Conservation (phyloP, 30 jellyfish, hydroid and myxozoan species). For the Turritopsis dohrnii region DNA sequence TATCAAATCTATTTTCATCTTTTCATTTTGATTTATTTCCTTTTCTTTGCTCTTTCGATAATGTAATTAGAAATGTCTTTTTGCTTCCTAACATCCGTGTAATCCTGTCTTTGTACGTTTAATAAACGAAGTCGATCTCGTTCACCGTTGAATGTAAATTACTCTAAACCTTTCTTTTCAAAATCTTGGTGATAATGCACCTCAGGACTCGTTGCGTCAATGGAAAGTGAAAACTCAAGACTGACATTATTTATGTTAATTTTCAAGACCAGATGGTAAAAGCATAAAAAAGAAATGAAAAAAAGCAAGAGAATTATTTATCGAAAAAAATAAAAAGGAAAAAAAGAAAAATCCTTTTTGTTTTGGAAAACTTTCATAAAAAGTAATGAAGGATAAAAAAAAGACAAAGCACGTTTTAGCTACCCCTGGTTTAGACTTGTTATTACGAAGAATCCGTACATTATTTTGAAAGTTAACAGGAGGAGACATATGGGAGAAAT, state of each 20-base stretch:
- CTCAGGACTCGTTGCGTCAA: background rate
- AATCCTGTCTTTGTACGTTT: background rate
- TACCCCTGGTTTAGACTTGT: background rate
- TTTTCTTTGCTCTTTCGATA: background rate
- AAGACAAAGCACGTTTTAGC: background rate
- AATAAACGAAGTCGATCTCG: background rate
- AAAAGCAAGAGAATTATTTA: background rate
- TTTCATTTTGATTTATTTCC: background rate
- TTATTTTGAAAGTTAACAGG: background rate
- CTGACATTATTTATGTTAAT: background rate
- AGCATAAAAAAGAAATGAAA: background rate
- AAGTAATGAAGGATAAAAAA: slow-evolving; percentile 6
- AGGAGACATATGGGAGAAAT: background rate
- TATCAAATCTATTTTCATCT: background rate
- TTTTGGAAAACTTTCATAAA: background rate
- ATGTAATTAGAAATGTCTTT: background rate
- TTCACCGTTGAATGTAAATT: background rate
- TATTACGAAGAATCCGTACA: background rate
- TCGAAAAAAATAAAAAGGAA: background rate
- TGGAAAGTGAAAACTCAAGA: background rate
- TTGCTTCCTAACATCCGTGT: background rate
- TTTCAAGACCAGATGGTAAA: slow-evolving; percentile 15
- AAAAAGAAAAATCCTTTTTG: background rate
- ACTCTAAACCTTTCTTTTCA: background rate
- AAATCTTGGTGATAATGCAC: background rate